Conservation (phyloP, 1,140 invertebrate species). For the Grapholita molesta region DNA sequence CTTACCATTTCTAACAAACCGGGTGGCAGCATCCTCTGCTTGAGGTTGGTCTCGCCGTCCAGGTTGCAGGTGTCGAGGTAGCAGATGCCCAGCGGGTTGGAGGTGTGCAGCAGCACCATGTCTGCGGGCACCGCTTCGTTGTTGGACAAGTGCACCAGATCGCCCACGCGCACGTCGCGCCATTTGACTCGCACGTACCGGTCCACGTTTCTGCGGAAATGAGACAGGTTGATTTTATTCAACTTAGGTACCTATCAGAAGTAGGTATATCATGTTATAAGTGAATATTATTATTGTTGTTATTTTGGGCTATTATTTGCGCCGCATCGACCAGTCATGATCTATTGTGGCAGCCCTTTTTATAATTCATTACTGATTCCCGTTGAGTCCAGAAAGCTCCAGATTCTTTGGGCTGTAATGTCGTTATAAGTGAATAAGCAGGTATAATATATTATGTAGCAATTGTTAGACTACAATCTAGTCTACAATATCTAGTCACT, state of each 20-base stretch:
- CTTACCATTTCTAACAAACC: conserved; percentile 83
- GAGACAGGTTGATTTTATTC: conserved; percentile 24
- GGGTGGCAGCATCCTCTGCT: conserved; percentile 92
- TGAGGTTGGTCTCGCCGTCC: conserved; percentile 99
- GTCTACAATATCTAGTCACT: too few species aligned
- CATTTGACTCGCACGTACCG: conserved; percentile 92
- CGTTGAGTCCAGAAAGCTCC: too few species aligned
- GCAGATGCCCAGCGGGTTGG: conserved; percentile 95
- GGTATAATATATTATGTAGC: too few species aligned
- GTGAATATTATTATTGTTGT: too few species aligned
- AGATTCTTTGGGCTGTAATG: too few species aligned
- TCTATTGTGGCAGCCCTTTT: too few species aligned
- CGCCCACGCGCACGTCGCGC: conserved; percentile 95
- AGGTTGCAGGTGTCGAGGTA: conserved; percentile 99
- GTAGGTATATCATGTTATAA: neutral
- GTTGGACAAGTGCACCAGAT: conserved; percentile 96
- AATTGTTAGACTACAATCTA: too few species aligned
- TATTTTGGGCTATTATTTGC: too few species aligned
- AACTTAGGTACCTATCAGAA: neutral
- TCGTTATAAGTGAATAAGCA: too few species aligned
- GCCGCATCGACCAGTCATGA: too few species aligned
- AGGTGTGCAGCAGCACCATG: conserved; percentile 92
- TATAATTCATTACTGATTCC: too few species aligned
- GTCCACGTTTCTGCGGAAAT: conserved; percentile 84
- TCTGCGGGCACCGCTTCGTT: conserved; percentile 98